phyloP scores from a whole-genome alignment of 2,888 invertebrate genomes.

The Magallana nippona region DNA sequence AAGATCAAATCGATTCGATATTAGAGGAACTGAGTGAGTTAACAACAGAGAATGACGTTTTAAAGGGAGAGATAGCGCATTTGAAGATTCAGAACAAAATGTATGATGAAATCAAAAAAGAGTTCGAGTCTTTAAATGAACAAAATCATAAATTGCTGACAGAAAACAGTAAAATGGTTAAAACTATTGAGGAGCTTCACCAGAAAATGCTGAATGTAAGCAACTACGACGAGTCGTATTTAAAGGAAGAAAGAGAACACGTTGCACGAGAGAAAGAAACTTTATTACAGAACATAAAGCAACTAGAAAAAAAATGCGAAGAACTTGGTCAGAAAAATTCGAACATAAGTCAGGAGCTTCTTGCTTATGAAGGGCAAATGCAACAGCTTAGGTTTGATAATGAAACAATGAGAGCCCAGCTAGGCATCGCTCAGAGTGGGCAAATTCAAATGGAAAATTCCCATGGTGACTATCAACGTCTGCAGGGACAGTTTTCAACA shows the following conservation, averaged over 20 bases:
- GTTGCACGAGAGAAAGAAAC: slow-evolving; percentile 65
- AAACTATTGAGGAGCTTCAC: slow-evolving; percentile 75
- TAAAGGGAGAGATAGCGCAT: slow-evolving; percentile 49
- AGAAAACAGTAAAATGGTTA: slow-evolving; percentile 73
- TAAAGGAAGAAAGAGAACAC: slow-evolving; percentile 66
- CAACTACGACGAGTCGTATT: slow-evolving; percentile 56
- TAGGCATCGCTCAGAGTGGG: slow-evolving; percentile 58
- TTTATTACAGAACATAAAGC: slow-evolving; percentile 62
- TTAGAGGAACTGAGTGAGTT: slow-evolving; percentile 47
- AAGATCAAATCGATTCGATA: slow-evolving; percentile 42
- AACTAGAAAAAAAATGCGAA: slow-evolving; percentile 66
- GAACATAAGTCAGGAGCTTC: slow-evolving; percentile 63
- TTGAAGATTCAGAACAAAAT: slow-evolving; percentile 53
- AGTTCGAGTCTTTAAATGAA: slow-evolving; percentile 69
- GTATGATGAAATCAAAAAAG: slow-evolving; percentile 64
- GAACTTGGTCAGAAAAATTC: slow-evolving; percentile 61
- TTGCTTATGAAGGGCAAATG: slow-evolving; percentile 54
- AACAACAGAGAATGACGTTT: slow-evolving; percentile 34
- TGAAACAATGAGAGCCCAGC: slow-evolving; percentile 64
- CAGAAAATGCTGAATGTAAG: slow-evolving; percentile 60
- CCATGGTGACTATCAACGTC: slow-evolving; percentile 67
- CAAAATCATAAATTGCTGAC: slow-evolving; percentile 71
- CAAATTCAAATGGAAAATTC: slow-evolving; percentile 59
- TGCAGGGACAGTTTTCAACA: slow-evolving; percentile 69
- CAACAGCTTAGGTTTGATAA: slow-evolving; percentile 70